Conservation (phyloP, 1,140 invertebrate genomes). For the Druon quercuslanigerum region DNA sequence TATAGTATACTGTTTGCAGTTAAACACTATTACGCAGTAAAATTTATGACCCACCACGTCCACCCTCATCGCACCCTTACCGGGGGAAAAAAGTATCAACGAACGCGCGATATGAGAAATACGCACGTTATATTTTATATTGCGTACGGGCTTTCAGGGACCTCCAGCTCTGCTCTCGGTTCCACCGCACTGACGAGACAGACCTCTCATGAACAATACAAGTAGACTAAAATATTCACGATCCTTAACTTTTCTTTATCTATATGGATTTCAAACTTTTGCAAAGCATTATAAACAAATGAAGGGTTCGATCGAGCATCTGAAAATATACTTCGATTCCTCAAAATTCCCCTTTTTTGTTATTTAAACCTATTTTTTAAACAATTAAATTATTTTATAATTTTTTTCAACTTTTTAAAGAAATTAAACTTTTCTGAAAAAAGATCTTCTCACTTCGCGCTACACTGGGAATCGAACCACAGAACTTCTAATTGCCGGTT, state of each 20-base stretch:
- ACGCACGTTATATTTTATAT: slow-evolving; percentile 66
- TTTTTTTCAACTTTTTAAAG: no score
- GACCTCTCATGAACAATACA: slow-evolving; percentile 40
- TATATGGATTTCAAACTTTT: no score
- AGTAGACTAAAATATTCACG: not conserved
- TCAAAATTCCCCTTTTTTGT: no score
- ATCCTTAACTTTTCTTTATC: not conserved
- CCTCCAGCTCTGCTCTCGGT: slow-evolving; percentile 43
- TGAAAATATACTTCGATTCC: no score
- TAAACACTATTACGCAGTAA: slow-evolving; percentile 75
- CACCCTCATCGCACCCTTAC: slow-evolving; percentile 37
- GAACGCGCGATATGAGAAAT: slow-evolving; percentile 71
- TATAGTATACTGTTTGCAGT: slow-evolving; percentile 71
- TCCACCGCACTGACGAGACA: slow-evolving; percentile 44
- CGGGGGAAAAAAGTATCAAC: slow-evolving; percentile 66
- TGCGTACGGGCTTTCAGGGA: slow-evolving; percentile 56
- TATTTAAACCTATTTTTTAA: no score
- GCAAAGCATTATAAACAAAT: no score
- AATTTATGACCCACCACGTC: slow-evolving; percentile 65
- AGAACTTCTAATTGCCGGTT: no score
- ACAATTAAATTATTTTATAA: no score
- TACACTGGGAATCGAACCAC: no score
- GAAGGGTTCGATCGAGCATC: no score
- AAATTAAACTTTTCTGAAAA: no score
- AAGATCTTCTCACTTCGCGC: no score